These are phyloP conservation scores for Eupithecia centaureata DNA, from an alignment of 2,888 invertebrate species.

Conservation along the genomic window DNA sequence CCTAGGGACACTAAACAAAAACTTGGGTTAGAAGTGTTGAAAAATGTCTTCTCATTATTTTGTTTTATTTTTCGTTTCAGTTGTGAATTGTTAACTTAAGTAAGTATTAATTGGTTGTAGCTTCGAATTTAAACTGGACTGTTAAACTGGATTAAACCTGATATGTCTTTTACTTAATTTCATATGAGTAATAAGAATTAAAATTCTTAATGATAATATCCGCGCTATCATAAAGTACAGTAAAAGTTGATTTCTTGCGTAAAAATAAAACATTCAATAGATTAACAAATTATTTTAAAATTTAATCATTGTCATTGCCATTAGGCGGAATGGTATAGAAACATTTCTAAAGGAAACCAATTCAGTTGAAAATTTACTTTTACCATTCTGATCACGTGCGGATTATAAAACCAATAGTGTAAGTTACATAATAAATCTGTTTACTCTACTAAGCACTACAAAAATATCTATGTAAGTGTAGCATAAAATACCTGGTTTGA, in stretches of 20 bases:
- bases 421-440: not conserved
- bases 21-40: conserved; percentile 70
- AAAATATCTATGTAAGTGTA: not conserved
- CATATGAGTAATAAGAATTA: too few species aligned
- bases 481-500: not conserved
- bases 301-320: too few species aligned
- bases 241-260: too few species aligned
- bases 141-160: not conserved
- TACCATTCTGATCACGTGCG: not conserved
- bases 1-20: conserved; percentile 75
- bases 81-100: not conserved
- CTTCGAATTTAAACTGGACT: not conserved
- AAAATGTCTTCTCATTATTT: too few species aligned
- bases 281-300: too few species aligned
- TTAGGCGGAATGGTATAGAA: not conserved
- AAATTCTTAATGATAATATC: too few species aligned
- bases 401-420: not conserved
- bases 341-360: not conserved
- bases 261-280: too few species aligned
- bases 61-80: conserved; percentile 43
- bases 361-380: not conserved
- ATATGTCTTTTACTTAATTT: not conserved
- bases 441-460: not conserved
- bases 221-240: too few species aligned
- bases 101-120: too few species aligned